These are phyloP conservation scores for Myotis davidii DNA, from an alignment of 2,113 vertebrate genomes.

Conservation along the genomic window DNA sequence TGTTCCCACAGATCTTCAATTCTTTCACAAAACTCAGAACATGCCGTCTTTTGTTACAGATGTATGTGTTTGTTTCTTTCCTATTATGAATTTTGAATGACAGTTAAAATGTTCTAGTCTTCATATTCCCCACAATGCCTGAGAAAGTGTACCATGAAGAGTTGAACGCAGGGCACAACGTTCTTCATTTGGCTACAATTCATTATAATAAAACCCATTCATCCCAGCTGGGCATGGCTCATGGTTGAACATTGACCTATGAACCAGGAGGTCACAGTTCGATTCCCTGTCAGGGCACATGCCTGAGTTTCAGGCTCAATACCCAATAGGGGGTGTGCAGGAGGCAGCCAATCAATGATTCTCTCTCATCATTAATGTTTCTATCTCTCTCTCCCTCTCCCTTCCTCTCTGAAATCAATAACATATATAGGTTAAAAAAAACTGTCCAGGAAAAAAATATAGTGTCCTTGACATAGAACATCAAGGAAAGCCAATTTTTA, in stretches of 20 bases:
- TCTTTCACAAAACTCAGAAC: neutral
- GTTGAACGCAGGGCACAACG: neutral
- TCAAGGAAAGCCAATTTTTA: neutral
- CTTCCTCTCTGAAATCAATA: too few relatives aligned
- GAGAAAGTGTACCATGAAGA: neutral
- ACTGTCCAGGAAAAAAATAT: neutral
- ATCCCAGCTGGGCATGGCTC: too few relatives aligned
- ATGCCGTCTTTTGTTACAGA: neutral
- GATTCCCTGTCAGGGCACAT: too few relatives aligned
- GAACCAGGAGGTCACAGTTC: too few relatives aligned
- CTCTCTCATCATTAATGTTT: too few relatives aligned
- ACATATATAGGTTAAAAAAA: too few relatives aligned
- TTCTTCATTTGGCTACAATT: neutral
- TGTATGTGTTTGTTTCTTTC: neutral
- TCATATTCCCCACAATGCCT: neutral
- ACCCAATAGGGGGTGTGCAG: too few relatives aligned
- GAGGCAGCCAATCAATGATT: too few relatives aligned
- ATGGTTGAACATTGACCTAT: too few relatives aligned
- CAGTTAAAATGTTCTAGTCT: neutral
- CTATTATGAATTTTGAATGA: neutral
- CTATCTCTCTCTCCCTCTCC: too few relatives aligned
- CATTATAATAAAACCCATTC: neutral
- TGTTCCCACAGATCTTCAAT: neutral
- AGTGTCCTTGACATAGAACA: neutral
- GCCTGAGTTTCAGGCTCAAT: too few relatives aligned